Evolutionary conservation across 1,140 invertebrate genomes (phyloP), one percentile per base, ranked within the genome.

Genomic region (Penaeus chinensis): DNA sequence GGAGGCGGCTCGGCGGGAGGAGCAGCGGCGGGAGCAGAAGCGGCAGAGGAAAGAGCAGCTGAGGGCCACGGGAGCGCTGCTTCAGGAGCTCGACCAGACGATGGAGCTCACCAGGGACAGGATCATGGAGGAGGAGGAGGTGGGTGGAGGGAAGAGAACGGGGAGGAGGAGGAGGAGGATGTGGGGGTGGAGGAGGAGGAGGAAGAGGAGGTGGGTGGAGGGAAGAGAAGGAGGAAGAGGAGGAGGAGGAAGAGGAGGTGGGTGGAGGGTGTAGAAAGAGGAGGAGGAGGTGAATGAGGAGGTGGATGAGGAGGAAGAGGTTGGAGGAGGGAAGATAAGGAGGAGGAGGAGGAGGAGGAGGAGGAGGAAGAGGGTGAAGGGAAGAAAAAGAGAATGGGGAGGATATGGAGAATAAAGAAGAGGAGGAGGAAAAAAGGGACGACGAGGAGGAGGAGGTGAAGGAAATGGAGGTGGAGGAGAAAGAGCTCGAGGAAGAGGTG

Each of bases 91-190:
- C 27, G 82, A 90, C 65, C 71, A 65, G 4, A 65, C 69, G 3
- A 89, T 90, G 85, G 87, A 89, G 54, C 66, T 82, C 37, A 88
- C 71, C 63, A 76, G 82, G 22, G 87, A 81, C 47, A 77, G 74
- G 20, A 27, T 90, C 16, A 80, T 47, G 80, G 88, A 88, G 37
- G n/a, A 85, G n/a, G 87, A 90, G 60, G 88, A 88, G 89, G 89
- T 90, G 18, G 54, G 42, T 8, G 18, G 20, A 63, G 62, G 47
- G 77, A 37, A 4, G 62, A 3, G n/a, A 20, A 62, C 0, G 62
- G 37, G 22, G 37, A 13, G 13, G 18, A 24, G 19, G 4, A 19
- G 10, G 18, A 7, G 37, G 27, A 2, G 37, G n/a, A 47, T 19
- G 37, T 22, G n/a, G 74, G 61, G 19, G 69, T 65, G 10, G 32